Conservation (phyloP, 1,140 invertebrate genomes). For the Drosophila gunungcola region DNA sequence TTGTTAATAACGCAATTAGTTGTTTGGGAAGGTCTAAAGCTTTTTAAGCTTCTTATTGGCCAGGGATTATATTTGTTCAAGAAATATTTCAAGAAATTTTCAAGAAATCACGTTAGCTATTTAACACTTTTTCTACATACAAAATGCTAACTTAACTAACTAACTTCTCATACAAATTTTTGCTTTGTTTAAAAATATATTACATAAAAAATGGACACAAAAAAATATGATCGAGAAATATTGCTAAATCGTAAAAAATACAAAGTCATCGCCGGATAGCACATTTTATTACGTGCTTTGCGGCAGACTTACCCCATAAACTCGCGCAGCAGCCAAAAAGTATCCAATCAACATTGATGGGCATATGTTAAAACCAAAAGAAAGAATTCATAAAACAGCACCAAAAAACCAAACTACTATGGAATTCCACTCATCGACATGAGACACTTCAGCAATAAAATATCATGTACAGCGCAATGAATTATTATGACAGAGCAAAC, state of each 20-base stretch:
- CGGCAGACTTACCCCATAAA: conserved; percentile 55
- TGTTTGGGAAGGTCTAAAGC: background rate
- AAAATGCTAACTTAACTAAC: too few species aligned
- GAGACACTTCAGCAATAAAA: conserved; percentile 37
- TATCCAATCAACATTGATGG: conserved; percentile 67
- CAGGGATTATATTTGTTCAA: too few species aligned
- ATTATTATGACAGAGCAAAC: conserved; percentile 43
- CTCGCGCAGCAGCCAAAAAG: conserved; percentile 26
- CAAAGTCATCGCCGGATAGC: conserved; percentile 3
- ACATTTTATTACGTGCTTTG: conserved; percentile 46
- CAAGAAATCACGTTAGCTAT: too few species aligned
- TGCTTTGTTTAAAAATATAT: background rate
- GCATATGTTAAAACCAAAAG: conserved; percentile 49
- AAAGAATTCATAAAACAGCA: conserved; percentile 10
- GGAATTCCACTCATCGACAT: background rate
- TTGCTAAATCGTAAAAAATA: conserved; percentile 53
- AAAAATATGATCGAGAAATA: conserved; percentile 26
- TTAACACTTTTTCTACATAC: too few species aligned
- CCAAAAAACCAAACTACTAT: conserved; percentile 33
- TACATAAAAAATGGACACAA: conserved; percentile 1
- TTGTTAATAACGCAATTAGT: conserved; percentile 16
- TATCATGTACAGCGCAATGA: conserved; percentile 28
- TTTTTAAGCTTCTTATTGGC: conserved; percentile 10
- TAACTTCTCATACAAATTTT: too few species aligned
- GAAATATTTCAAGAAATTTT: too few species aligned